Conservation (phyloP, 2,797 vertebrate species). For the Pelobates cultripes region DNA sequence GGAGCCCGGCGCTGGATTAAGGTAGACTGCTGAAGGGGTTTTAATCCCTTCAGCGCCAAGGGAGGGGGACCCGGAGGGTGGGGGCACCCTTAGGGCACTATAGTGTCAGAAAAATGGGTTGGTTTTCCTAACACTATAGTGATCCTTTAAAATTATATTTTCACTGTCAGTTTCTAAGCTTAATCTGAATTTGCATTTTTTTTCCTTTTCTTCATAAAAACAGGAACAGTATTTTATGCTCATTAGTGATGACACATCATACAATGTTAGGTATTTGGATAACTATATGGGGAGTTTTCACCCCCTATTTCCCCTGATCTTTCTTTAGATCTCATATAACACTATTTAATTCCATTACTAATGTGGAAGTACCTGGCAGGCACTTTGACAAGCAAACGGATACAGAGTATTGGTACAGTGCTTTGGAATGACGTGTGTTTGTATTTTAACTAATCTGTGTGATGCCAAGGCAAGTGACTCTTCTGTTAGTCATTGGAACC, state of each 20-base stretch:
- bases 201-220: background rate
- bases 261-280: slow-evolving; percentile 33
- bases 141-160: background rate
- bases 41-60: no score
- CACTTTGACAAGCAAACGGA: slow-evolving; percentile 33
- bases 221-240: background rate
- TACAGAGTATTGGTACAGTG: slow-evolving; percentile 26
- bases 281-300: slow-evolving; percentile 33
- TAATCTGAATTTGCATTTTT: background rate
- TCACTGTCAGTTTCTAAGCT: background rate
- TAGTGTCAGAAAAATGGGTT: no score
- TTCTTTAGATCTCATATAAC: slow-evolving; percentile 39
- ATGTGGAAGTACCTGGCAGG: slow-evolving; percentile 51
- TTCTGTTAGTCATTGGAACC: slow-evolving; percentile 66
- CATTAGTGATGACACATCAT: slow-evolving; percentile 21
- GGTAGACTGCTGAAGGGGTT: no score
- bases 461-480: slow-evolving; percentile 62
- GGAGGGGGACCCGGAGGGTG: no score
- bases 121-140: no score
- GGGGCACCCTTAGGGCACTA: no score
- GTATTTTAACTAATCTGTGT: slow-evolving; percentile 28
- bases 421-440: slow-evolving; percentile 26
- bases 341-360: slow-evolving; percentile 51
- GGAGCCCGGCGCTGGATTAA: no score
- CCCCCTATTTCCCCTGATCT: slow-evolving; percentile 26